phyloP scores from a whole-genome alignment of 2,797 vertebrate species.

The Thripadectes ignobilis region DNA sequence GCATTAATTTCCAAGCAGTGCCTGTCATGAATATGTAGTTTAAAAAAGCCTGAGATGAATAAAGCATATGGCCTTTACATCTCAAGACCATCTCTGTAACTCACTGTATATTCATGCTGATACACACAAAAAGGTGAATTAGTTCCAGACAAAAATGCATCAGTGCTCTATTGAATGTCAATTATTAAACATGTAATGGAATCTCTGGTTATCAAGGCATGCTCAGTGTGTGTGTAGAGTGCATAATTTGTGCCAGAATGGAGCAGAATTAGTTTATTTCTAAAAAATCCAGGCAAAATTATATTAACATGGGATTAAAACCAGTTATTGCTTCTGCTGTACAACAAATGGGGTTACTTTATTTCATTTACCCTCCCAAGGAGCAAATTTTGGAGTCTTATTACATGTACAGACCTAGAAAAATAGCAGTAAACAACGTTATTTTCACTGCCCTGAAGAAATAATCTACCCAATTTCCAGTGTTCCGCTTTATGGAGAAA shows the following conservation, averaged over 20 bases:
- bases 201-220: constrained; percentile 67
- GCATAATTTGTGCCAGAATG: constrained; percentile 48
- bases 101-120: constrained; percentile 61
- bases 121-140: constrained; percentile 76
- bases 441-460: neutral
- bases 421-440: neutral
- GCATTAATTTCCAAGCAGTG: constrained; percentile 50
- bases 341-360: neutral
- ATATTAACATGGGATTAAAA: constrained; percentile 47
- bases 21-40: constrained; percentile 63
- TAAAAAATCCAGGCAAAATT: constrained; percentile 20
- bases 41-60: constrained; percentile 46
- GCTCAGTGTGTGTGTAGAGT: constrained; percentile 53
- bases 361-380: neutral
- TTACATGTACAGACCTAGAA: neutral
- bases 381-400: neutral
- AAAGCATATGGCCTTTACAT: neutral
- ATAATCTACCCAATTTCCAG: neutral
- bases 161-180: constrained; percentile 76
- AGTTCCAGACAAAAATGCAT: constrained; percentile 78
- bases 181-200: constrained; percentile 78
- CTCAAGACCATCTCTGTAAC: constrained; percentile 63
- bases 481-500: neutral
- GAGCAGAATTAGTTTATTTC: neutral
- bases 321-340: neutral